A percentile compares a stretch with the other conserved stretches of the same genome.
Evolutionary conservation across 2,113 vertebrate genomes (phyloP).

Genomic region (Cochlearius cochlearius): DNA sequence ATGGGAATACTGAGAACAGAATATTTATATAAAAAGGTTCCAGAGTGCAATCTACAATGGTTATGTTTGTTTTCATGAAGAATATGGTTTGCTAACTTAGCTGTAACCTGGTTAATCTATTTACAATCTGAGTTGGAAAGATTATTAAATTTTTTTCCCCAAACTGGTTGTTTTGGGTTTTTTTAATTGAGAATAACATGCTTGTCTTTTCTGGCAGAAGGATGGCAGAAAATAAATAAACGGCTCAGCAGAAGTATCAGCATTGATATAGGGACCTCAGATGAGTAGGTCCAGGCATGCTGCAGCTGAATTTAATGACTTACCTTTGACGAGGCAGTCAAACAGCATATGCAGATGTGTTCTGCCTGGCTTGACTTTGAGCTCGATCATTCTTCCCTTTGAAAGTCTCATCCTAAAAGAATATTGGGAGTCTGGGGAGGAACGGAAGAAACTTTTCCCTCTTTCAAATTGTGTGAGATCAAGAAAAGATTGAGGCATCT

Average conservation of each 20-base stretch:
- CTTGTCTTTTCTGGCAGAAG: neutral
- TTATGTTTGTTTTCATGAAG: neutral
- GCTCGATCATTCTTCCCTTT: neutral
- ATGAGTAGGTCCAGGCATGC: neutral
- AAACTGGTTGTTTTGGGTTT: neutral
- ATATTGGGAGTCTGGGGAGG: neutral
- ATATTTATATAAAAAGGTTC: neutral
- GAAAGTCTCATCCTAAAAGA: neutral
- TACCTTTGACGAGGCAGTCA: neutral
- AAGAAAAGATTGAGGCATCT: neutral
- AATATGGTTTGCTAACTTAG: neutral
- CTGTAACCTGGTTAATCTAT: neutral
- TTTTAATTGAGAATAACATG: neutral
- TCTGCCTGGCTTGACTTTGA: neutral
- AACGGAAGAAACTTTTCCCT: neutral
- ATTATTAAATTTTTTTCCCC: neutral
- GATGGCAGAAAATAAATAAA: neutral
- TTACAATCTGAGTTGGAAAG: neutral
- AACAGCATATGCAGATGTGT: neutral
- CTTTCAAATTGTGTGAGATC: neutral
- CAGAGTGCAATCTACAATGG: neutral
- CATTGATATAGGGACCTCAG: neutral
- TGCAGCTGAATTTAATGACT: neutral
- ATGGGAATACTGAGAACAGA: neutral
- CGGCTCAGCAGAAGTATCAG: neutral